A percentile compares a stretch with the other conserved stretches of the same genome.
These are phyloP conservation scores for Nycticryphes semicollaris DNA, from an alignment of 2,113 vertebrate genomes.

Conservation along the genomic window DNA sequence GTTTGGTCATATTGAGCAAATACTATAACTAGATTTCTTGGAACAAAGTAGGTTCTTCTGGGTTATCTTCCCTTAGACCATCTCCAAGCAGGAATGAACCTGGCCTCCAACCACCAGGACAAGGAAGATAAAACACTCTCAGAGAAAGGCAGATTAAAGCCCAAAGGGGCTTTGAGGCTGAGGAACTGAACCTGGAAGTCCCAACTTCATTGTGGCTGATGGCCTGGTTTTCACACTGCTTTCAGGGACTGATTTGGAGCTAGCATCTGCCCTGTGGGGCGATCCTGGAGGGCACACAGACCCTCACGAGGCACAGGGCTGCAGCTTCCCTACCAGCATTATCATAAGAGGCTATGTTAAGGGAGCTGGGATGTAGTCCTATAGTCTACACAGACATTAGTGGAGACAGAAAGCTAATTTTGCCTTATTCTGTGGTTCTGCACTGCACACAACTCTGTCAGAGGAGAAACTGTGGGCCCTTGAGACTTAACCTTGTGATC, in stretches of 20 bases:
- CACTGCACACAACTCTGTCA: accelerated
- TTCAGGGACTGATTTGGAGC: no score
- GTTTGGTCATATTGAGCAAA: constrained; percentile 15
- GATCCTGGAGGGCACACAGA: background rate
- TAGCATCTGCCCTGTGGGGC: no score
- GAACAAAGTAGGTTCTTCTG: background rate
- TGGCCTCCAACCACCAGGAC: background rate
- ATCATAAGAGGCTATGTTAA: background rate
- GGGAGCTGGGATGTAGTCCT: background rate
- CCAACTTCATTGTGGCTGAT: accelerated
- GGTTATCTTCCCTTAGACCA: background rate
- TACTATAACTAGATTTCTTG: constrained; percentile 24
- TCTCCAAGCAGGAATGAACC: background rate
- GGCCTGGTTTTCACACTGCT: accelerated
- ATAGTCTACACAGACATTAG: accelerated
- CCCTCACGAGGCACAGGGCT: accelerated
- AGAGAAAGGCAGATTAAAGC: background rate
- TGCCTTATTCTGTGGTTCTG: background rate
- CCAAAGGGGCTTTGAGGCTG: accelerated
- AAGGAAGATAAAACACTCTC: background rate
- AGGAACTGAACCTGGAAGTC: background rate
- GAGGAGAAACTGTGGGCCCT: background rate
- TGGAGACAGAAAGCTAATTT: background rate
- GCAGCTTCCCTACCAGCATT: background rate
- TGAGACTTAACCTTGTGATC: background rate